phyloP scores from a whole-genome alignment of 2,797 vertebrate genomes.

The Tapera naevia region DNA sequence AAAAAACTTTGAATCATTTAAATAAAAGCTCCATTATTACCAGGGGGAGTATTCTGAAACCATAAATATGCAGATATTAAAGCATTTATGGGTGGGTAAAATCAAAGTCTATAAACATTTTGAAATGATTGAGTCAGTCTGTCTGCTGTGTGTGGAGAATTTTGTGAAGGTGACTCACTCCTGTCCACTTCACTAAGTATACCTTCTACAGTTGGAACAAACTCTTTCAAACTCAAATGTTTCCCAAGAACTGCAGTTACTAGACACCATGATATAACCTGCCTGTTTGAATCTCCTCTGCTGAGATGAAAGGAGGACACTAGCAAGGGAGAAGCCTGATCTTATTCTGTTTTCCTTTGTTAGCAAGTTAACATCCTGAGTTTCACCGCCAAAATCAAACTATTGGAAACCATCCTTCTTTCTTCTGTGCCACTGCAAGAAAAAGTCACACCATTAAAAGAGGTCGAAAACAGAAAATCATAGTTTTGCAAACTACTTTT shows the following conservation, averaged over 20 bases:
- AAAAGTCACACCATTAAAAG: background rate
- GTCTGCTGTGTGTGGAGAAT: background rate
- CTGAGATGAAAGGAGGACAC: background rate
- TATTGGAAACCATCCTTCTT: background rate
- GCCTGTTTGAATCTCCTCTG: background rate
- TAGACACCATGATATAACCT: accelerated
- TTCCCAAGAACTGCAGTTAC: background rate
- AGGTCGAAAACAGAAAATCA: background rate
- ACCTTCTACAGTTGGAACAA: background rate
- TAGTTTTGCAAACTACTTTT: background rate
- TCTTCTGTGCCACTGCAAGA: background rate
- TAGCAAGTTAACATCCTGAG: background rate
- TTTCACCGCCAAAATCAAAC: background rate
- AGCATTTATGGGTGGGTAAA: background rate
- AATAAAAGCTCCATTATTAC: constrained; percentile 15
- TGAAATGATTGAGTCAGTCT: background rate
- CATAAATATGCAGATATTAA: background rate
- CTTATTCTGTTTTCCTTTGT: background rate
- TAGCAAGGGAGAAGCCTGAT: background rate
- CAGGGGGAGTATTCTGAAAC: background rate
- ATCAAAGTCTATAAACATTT: background rate
- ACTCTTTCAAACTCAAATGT: background rate
- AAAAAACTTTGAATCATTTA: background rate
- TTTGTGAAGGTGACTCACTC: background rate
- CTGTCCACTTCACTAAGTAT: background rate